Evolutionary conservation across 2,797 vertebrate species (phyloP).

Genomic region (Benthosema pterotum): DNA sequence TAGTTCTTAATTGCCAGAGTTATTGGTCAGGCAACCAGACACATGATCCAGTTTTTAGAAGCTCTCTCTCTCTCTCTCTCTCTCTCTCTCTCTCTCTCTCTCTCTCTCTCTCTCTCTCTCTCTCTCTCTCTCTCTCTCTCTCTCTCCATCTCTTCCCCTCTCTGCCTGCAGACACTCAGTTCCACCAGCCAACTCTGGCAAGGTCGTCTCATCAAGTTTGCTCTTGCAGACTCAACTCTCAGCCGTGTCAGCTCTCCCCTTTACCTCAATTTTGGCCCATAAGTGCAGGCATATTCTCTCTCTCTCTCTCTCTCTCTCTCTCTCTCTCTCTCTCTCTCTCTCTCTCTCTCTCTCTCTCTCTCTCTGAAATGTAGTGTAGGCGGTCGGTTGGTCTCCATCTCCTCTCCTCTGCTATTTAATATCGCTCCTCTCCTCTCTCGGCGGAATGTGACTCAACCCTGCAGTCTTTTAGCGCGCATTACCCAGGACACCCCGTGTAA

Average conservation of each 20-base stretch:
- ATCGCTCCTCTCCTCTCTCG: neutral
- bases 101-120: conserved; percentile 10
- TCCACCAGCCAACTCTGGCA: conserved; percentile 3
- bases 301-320: neutral
- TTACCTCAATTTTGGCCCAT: neutral
- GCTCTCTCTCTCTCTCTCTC: conserved; percentile 1
- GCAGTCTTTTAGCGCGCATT: conserved; percentile 58
- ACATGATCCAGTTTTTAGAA: conserved; percentile 13
- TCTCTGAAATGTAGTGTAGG: conserved; percentile 2
- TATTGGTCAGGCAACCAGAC: conserved; percentile 21
- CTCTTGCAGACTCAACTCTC: conserved; percentile 7
- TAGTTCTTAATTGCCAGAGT: conserved; percentile 22
- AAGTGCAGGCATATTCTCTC: neutral
- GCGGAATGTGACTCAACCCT: conserved; percentile 47
- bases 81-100: conserved; percentile 9
- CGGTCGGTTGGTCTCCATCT: conserved; percentile 4
- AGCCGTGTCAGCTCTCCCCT: neutral
- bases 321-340: neutral
- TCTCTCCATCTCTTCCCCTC: neutral
- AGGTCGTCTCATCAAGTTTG: conserved; percentile 9
- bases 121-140: neutral
- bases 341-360: neutral
- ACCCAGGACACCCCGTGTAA: conserved; percentile 65
- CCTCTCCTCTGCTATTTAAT: conserved; percentile 9
- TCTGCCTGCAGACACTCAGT: neutral